Conservation (phyloP, 2,888 invertebrate species). For the Tipula vernalis region DNA sequence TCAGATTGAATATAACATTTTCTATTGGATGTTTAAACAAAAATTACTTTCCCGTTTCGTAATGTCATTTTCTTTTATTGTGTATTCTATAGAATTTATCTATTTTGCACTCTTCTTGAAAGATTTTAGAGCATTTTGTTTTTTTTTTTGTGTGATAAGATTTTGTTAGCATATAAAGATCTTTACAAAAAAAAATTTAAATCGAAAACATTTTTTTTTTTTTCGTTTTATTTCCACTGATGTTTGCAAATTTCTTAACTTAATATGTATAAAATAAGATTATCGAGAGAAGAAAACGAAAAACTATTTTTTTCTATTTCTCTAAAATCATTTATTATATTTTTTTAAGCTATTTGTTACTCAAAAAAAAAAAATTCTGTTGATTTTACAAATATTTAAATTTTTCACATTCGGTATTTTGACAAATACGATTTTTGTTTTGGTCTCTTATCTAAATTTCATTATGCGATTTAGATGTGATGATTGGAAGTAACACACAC, state of each 20-base stretch:
- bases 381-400: neutral
- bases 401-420: neutral
- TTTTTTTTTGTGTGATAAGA: neutral
- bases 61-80: neutral
- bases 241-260: neutral
- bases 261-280: neutral
- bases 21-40: neutral
- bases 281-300: neutral
- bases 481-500: neutral
- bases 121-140: neutral
- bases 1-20: neutral
- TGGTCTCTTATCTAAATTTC: neutral
- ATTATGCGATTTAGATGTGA: neutral
- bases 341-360: neutral
- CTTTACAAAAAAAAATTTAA: neutral
- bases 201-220: neutral
- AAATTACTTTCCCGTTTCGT: neutral
- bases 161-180: neutral
- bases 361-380: neutral
- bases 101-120: neutral
- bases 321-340: slow-evolving; percentile 4
- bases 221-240: neutral
- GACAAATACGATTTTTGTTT: neutral
- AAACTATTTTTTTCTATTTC: neutral
- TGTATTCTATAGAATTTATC: neutral